phyloP scores from a whole-genome alignment of 92 coral and sea anemone species.

The Porites rus region DNA sequence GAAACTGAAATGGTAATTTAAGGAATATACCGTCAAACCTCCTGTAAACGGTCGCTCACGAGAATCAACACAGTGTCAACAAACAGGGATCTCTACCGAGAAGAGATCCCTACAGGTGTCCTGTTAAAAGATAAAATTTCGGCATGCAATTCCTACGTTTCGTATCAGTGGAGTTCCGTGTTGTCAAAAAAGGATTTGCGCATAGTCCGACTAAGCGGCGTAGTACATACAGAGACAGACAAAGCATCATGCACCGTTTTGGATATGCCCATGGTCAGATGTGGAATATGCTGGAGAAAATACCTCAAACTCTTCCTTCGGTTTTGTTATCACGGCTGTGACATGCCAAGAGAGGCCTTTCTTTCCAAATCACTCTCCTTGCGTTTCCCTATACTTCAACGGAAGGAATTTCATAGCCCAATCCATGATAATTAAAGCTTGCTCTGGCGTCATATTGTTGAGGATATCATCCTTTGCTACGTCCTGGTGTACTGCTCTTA shows the following conservation, averaged over 20 bases:
- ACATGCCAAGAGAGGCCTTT: conserved; percentile 54
- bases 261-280: not conserved
- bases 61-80: too few species aligned
- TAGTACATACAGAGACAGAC: not conserved
- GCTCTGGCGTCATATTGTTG: conserved; percentile 11
- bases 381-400: conserved; percentile 37
- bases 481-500: conserved; percentile 46
- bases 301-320: conserved; percentile 32
- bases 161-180: too few species aligned
- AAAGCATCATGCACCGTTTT: not conserved
- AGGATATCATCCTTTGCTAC: conserved; percentile 33
- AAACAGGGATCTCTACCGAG: too few species aligned
- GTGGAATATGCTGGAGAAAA: not conserved
- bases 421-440: conserved; percentile 38
- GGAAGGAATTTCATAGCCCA: conserved; percentile 37
- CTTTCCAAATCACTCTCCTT: conserved; percentile 52
- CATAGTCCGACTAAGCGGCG: too few species aligned
- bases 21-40: too few species aligned
- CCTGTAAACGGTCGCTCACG: too few species aligned
- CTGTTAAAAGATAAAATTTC: too few species aligned
- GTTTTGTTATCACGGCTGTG: conserved; percentile 44
- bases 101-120: too few species aligned
- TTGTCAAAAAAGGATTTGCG: too few species aligned
- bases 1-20: too few species aligned
- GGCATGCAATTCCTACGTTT: too few species aligned